Base-by-base conservation (phyloP, 1,140 invertebrate species). In the Tetragnatha versicolor region DNA sequence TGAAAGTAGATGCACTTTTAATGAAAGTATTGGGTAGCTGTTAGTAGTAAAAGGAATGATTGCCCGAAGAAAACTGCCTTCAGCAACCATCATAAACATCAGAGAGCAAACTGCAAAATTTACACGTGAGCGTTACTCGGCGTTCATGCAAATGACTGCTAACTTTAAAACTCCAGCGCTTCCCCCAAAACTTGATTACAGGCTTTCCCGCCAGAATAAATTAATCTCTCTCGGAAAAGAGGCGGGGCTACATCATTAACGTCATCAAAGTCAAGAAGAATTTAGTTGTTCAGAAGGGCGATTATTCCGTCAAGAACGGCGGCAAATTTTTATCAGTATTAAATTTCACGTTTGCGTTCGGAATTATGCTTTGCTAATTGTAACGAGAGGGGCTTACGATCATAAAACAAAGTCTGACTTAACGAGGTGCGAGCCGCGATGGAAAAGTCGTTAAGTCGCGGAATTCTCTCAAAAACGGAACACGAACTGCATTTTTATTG, bases 251-350 rank as follows among this genome's bases (percentile, higher is more conserved):
- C 33, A 35, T 77, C 73, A 66, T 77, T 77, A 77, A 66, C 73
- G 73, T 65, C 73, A 77, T 77, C 73, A 77, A 77, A 77, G 73
- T 77, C 73, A 77, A 66, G 73, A 77, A 53, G 73, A 77, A 60
- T 66, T 51, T 47, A 77, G 73, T 77, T 77, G 73, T 55, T 61
- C 20, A 29, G 31, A 58, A 33, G 61, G 70, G 61, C 42, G 73
- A 77, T 77, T 77, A 65, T n/a, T 65, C 61, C 55, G 73, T 65
- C 73, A 77, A 47, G 45, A 29, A 2, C 42, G 29, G 58, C 31
- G 61, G 45, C n/a, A 35, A 53, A 77, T 77, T 66, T 77, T 73
- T 73, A 73, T 51, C 33, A 69, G 53, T 60, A 33, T 77, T 77
- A 65, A 65, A 53, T 53, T 39, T 53, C 29, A 49, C 27, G 29